Evolutionary conservation across 2,113 vertebrate species (phyloP).

Genomic region (Sceloporus undulatus): DNA sequence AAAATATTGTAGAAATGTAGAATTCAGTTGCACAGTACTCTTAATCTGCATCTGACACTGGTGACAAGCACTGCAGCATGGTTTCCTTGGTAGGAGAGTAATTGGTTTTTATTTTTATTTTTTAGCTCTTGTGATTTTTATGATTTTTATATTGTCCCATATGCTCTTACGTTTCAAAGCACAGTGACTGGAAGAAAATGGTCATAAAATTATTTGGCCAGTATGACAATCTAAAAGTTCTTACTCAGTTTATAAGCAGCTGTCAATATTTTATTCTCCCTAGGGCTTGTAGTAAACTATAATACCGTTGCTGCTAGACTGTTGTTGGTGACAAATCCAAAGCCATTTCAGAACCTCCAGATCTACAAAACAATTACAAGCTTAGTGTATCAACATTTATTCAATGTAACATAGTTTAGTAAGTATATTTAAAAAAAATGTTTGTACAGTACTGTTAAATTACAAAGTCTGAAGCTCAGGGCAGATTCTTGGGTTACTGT

Average conservation of each 20-base stretch:
- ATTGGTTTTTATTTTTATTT: neutral
- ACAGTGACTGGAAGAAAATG: slow-evolving; percentile 65
- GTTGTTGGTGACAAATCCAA: slow-evolving; percentile 55
- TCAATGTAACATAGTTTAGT: slow-evolving; percentile 64
- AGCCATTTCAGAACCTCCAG: slow-evolving; percentile 49
- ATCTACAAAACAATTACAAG: slow-evolving; percentile 44
- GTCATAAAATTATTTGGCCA: slow-evolving; percentile 58
- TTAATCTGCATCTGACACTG: neutral
- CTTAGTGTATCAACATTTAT: slow-evolving; percentile 53
- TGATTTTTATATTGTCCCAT: slow-evolving; percentile 40
- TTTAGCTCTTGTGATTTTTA: neutral
- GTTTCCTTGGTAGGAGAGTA: neutral
- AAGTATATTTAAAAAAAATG: slow-evolving; percentile 64
- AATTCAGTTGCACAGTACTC: neutral
- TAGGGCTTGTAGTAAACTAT: slow-evolving; percentile 50
- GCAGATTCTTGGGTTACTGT: slow-evolving; percentile 37
- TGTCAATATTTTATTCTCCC: slow-evolving; percentile 39
- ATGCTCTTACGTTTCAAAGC: slow-evolving; percentile 51
- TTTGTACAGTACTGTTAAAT: slow-evolving; percentile 64
- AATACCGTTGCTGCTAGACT: slow-evolving; percentile 54
- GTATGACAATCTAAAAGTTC: slow-evolving; percentile 38
- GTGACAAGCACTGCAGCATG: neutral
- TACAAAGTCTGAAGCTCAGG: slow-evolving; percentile 51
- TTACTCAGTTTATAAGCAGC: slow-evolving; percentile 44
- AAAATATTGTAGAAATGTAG: neutral